phyloP scores from a whole-genome alignment of 1,140 invertebrate genomes.

The Zeugodacus cucurbitae region DNA sequence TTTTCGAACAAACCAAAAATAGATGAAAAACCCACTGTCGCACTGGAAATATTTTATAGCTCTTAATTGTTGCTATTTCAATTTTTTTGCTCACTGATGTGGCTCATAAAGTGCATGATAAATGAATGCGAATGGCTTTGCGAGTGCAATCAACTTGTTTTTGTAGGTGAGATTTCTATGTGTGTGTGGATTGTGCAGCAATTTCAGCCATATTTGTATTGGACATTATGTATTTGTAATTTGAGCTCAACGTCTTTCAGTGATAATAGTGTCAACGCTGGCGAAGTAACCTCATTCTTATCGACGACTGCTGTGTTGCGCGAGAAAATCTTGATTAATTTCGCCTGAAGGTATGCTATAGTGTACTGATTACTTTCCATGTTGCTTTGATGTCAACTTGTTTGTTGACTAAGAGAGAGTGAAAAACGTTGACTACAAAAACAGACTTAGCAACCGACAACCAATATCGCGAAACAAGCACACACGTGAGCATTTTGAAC shows the following conservation, averaged over 20 bases:
- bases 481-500: too few relatives aligned
- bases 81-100: neutral
- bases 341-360: neutral
- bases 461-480: too few relatives aligned
- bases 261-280: neutral
- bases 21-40: neutral
- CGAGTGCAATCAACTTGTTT: neutral
- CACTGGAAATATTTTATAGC: neutral
- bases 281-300: neutral
- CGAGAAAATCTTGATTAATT: constrained; percentile 35
- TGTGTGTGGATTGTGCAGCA: neutral
- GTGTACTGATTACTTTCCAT: constrained; percentile 16
- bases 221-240: neutral
- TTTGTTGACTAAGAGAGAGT: neutral
- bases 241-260: neutral
- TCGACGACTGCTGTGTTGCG: neutral
- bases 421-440: too few relatives aligned
- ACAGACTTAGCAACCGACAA: neutral
- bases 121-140: neutral
- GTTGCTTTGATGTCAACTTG: constrained; percentile 30
- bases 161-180: neutral
- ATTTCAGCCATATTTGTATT: neutral
- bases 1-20: neutral
- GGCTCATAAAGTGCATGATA: constrained; percentile 11
- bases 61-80: neutral